Percentiles rank a stretch among this genome's conserved stretches.
Evolutionary conservation across 2,797 vertebrate genomes (phyloP).

Genomic region (Malurus leucopterus): DNA sequence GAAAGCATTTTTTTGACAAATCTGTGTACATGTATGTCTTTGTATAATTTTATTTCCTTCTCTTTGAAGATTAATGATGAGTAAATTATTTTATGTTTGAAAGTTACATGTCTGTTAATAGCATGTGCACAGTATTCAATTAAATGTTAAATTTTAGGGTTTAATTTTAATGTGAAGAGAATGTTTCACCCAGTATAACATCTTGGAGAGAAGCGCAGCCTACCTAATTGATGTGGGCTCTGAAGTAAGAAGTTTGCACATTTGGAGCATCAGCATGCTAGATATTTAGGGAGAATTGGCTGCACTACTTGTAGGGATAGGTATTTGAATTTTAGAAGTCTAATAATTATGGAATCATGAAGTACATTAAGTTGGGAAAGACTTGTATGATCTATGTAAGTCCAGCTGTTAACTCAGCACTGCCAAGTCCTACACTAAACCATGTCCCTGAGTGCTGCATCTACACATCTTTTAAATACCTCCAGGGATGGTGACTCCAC

Average conservation of each 20-base stretch:
- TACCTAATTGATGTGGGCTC: neutral
- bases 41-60: neutral
- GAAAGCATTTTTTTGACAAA: neutral
- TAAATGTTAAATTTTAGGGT: neutral
- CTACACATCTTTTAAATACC: neutral
- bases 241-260: neutral
- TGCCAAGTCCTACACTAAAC: neutral
- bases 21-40: neutral
- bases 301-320: neutral
- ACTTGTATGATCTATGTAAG: neutral
- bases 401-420: neutral
- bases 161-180: neutral
- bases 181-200: neutral
- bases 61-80: neutral
- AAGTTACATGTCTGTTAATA: neutral
- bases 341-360: neutral
- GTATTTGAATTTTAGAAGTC: neutral
- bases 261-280: neutral
- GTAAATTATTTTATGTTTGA: neutral
- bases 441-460: neutral
- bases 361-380: neutral
- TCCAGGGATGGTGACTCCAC: neutral
- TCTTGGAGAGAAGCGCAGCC: neutral
- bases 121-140: neutral
- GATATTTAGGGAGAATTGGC: fast-evolving